Base-by-base conservation (phyloP, 2,888 invertebrate species). In the Palloptera scutellata region DNA sequence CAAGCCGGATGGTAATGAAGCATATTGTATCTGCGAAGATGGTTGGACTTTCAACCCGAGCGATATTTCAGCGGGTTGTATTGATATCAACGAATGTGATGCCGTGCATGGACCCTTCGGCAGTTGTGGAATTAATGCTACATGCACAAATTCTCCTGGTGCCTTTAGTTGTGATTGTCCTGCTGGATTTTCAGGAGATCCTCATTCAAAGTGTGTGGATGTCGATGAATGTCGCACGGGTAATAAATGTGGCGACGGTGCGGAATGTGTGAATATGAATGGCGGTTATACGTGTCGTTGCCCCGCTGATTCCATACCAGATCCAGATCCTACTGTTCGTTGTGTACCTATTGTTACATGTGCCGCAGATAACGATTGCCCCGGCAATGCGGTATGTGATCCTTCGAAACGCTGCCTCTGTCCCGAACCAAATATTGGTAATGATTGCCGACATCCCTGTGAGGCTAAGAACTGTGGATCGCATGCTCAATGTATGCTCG, bases 61-160 rank as follows among this genome's bases (percentile, higher is more conserved):
- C 66, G 94, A 96, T 79, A 93, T 96, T 73, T 89, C 92, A 8
- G 94, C 94, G 55, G 96, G 96, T 68, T 96, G 96, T 81, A 89
- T 95, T 69, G 97, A 97, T 85, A 91, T 97, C 72, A 89, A 97
- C 82, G 97, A 97, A 86, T 97, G 97, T 81, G 94, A 95, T 79
- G 85, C 87, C 62, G 85, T 89, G 20, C 89, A 92, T 72, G 94
- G 94, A 41, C 91, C 91, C 1, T 91, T 89, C 59, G 94, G 95
- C 61, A 89, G 91, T 74, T 96, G 96, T 83, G 96, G 95, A n/a
- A 86, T 87, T 71, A 92, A 95, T 78, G 92, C 96, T 9, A 86
- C 89, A 11, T 96, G 96, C 79, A 89, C 90, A 13, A 96, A 96
- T 78, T 87, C 89, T 6, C 90, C 91, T 4, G 96, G 96, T 64